Evolutionary conservation across 2,113 vertebrate genomes (phyloP).

Genomic region (Steatornis caripensis): DNA sequence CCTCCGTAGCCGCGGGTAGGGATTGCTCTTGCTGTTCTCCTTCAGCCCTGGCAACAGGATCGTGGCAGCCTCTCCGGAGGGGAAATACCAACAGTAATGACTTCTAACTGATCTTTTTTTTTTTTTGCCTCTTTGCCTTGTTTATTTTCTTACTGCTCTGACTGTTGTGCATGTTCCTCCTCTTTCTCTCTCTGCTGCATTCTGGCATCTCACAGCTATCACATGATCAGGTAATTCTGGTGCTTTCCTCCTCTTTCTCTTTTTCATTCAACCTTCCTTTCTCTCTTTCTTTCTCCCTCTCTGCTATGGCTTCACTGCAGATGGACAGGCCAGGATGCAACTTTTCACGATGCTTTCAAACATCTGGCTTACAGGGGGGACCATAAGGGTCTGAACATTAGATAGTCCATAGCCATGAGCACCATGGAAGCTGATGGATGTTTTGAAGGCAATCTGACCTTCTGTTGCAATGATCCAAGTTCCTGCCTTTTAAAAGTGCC

Average conservation of each 20-base stretch:
- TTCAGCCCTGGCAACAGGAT: neutral
- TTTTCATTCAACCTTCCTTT: slow-evolving; percentile 39
- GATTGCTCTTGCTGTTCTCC: neutral
- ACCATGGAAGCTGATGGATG: neutral
- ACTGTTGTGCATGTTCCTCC: slow-evolving; percentile 88
- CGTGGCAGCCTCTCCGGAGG: neutral
- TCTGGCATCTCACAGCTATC: slow-evolving; percentile 95
- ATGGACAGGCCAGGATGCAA: neutral
- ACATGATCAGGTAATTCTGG: slow-evolving; percentile 97
- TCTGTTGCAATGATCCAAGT: neutral
- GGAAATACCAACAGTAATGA: slow-evolving; percentile 14
- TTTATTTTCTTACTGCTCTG: slow-evolving; percentile 82
- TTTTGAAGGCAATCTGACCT: neutral
- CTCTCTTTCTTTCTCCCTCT: slow-evolving; percentile 15
- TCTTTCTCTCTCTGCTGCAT: slow-evolving; percentile 82
- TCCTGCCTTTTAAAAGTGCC: neutral
- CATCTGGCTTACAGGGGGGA: neutral
- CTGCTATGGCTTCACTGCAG: slow-evolving; percentile 49
- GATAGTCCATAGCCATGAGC: neutral
- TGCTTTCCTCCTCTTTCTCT: slow-evolving; percentile 70
- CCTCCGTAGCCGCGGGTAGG: neutral
- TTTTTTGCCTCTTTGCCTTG: slow-evolving; percentile 60
- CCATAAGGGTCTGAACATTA: neutral
- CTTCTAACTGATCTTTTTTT: slow-evolving; percentile 13
- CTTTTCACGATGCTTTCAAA: neutral